Base-by-base conservation (phyloP, 2,113 vertebrate genomes). In the Sebastes schlegelii region DNA sequence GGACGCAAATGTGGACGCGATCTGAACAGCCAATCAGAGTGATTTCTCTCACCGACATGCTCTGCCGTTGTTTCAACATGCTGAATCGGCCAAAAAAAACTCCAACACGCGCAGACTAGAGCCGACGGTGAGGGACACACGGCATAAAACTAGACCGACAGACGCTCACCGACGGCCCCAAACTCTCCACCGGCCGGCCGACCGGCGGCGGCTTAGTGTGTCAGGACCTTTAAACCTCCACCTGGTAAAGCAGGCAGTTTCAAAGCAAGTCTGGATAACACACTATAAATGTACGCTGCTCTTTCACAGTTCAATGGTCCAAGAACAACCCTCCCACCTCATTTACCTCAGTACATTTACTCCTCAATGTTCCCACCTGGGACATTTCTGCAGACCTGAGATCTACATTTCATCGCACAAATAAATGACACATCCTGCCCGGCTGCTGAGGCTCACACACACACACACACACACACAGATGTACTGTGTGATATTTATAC, bases 291-390 rank as follows among this genome's bases (percentile, higher is more conserved):
- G 48, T 49, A 13, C 48, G 14, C 14, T 11, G 48, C 13, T 49
- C 48, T 0, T 78, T 79, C 74, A 71, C 73, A 73, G 80, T 64
- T 64, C 74, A 82, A 0, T 46, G 63, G 69, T 75, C 66, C 52
- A 67, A 80, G 64, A 70, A 88, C 34, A 80, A 74, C 67, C 40
- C 67, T 73, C 60, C 62, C 52, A 67, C 79, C 80, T 86, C 78
- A 80, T 88, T 82, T 68, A 84, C 57, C 26, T 61, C 26, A 1
- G 60, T 1, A 0, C 71, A 45, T 80, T 80, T 66, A 70, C 74
- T 76, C 73, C 63, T 79, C 42, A 19, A 11, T 46, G 69, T 82
- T 79, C 69, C 57, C 75, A 73, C 61, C 67, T 60, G 65, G 69
- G 74, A 74, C 58, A 17, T 80, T 84, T 68, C 77, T 66, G 46